A percentile compares a stretch with the other conserved stretches of the same genome.
These are phyloP conservation scores for Epizoanthus scotinus DNA, from an alignment of 92 coral and sea anemone genomes.

Conservation along the genomic window DNA sequence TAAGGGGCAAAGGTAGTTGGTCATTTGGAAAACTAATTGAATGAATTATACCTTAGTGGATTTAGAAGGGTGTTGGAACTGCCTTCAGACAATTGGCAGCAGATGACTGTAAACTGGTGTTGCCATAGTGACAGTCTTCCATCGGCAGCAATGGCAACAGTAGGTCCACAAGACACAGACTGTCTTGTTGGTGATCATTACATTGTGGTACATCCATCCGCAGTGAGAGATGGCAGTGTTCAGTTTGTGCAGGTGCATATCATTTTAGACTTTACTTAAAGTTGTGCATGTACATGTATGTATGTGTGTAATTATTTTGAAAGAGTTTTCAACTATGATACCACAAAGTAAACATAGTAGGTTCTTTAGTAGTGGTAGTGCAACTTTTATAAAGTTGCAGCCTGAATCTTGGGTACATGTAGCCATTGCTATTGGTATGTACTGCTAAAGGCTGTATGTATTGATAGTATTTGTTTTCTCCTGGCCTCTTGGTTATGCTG, in stretches of 20 bases:
- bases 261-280: neutral
- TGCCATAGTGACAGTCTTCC: slow-evolving; percentile 83
- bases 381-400: no score
- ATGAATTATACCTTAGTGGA: slow-evolving; percentile 46
- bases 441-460: no score
- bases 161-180: slow-evolving; percentile 74
- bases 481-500: neutral
- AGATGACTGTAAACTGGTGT: slow-evolving; percentile 87
- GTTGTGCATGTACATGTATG: no score
- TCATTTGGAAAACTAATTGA: no score
- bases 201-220: slow-evolving; percentile 69
- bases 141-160: slow-evolving; percentile 56
- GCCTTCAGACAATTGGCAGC: slow-evolving; percentile 96
- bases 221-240: slow-evolving; percentile 48
- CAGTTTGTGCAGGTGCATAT: slow-evolving; percentile 54
- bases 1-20: no score
- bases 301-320: no score
- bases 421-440: no score
- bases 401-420: no score
- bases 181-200: slow-evolving; percentile 81
- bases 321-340: no score
- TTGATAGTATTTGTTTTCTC: no score
- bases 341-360: no score
- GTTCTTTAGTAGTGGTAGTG: no score
- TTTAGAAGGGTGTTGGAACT: slow-evolving; percentile 85